Evolutionary conservation across 1,140 invertebrate genomes (phyloP), one percentile per base, ranked within the genome.

Genomic region (Anastatus disparis): DNA sequence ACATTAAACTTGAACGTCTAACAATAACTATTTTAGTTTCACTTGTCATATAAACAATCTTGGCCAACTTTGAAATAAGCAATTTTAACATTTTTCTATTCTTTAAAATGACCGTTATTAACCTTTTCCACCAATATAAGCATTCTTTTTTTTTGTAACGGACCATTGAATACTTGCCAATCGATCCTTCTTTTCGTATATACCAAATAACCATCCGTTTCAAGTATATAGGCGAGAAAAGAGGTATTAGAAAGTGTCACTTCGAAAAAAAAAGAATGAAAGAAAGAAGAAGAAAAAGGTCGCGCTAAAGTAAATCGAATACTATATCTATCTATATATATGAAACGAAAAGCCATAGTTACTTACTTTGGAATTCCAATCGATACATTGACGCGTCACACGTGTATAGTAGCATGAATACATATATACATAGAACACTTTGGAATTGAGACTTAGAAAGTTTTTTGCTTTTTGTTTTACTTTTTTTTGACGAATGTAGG

Each of bases 391-490:
- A n/a, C 53, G 17, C 27, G 29, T 3, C 17, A 24, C 56, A 24
- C 42, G n/a, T 42, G 17, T 1, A 31, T 46, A n/a, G 3, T 4
- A 17, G 31, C 8, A 35, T 20, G n/a, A n/a, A 2, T 63, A 35
- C 15, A 50, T 48, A 13, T 7, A 48, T 6, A 50, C 20, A 50
- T 29, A 48, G 17, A n/a, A 1, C 35, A 22, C 17, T 2, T 31
- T 7, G 22, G 15, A 53, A 65, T 40, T n/a, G 24, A 22, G n/a
- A 20, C 40, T 69, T 69, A 31, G 56, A 61, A 69, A 69, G 56
- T 69, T 62, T 53, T 22, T 61, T 38, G 31, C 40, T n/a, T n/a
- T n/a, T n/a, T n/a, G n/a, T n/a, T n/a, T n/a, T n/a, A n/a, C n/a
- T n/a, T n/a, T n/a, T n/a, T n/a, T n/a, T n/a, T n/a, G 6, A 22